These are phyloP conservation scores for Eristalis tenax DNA, from an alignment of 2,888 invertebrate species.

Conservation along the genomic window DNA sequence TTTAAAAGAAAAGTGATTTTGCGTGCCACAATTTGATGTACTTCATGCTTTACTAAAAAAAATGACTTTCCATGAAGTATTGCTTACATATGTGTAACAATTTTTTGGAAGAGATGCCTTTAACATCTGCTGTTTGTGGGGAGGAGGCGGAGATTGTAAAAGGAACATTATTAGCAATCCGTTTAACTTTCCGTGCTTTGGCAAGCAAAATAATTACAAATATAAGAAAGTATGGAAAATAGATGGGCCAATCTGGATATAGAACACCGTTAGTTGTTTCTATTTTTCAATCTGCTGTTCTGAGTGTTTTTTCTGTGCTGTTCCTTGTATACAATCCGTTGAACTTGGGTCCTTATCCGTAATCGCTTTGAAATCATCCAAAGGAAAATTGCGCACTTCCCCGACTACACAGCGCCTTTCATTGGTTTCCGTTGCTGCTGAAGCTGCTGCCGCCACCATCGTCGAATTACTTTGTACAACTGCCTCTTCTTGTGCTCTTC, in stretches of 20 bases:
- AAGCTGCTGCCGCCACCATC: conserved; percentile 31
- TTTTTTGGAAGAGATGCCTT: neutral
- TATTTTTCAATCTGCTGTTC: conserved; percentile 35
- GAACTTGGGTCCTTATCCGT: conserved; percentile 44
- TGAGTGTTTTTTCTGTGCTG: conserved; percentile 34
- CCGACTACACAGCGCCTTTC: conserved; percentile 37
- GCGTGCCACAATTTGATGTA: neutral
- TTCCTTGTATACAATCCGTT: conserved; percentile 28
- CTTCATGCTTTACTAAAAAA: neutral
- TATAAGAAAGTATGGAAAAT: conserved; percentile 52
- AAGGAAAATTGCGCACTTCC: conserved; percentile 64
- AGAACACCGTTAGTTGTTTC: conserved; percentile 26
- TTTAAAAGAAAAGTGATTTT: conserved; percentile 3
- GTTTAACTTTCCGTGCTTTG: conserved; percentile 45
- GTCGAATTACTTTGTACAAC: conserved; percentile 36
- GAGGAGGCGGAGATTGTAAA: conserved; percentile 14
- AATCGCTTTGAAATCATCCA: conserved; percentile 51
- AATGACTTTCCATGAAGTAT: neutral
- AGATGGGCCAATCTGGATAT: conserved; percentile 22
- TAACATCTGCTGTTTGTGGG: conserved; percentile 3
- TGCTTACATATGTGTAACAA: neutral
- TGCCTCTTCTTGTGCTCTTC: conserved; percentile 17
- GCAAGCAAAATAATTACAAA: conserved; percentile 62
- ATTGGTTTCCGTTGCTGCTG: conserved; percentile 52
- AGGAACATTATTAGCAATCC: conserved; percentile 34